Conservation (phyloP, 2,797 vertebrate species). For the Morus bassanus region DNA sequence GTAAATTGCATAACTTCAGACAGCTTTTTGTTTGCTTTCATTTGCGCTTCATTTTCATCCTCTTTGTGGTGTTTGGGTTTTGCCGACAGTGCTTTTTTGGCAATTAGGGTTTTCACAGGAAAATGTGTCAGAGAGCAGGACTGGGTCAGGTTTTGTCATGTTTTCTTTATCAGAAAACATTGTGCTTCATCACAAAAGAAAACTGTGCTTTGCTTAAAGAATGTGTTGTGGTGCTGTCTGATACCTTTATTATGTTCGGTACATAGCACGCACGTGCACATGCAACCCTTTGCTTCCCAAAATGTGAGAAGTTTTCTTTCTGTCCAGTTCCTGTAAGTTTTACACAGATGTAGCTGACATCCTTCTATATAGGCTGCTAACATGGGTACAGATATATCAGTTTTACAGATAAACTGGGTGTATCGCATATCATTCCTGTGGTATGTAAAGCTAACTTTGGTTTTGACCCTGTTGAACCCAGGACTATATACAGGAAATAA, state of each 20-base stretch:
- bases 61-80: neutral
- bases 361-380: neutral
- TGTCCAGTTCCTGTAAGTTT: neutral
- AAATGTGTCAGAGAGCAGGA: neutral
- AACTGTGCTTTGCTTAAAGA: neutral
- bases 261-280: neutral
- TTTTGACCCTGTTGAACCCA: neutral
- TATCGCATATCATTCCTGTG: accelerated
- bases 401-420: neutral
- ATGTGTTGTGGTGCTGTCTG: accelerated
- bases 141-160: neutral
- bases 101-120: neutral
- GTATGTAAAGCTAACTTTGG: neutral
- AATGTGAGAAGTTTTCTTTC: neutral
- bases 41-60: neutral
- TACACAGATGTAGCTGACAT: neutral
- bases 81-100: neutral
- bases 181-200: no score
- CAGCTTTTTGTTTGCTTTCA: neutral
- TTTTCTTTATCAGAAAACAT: neutral
- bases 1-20: neutral
- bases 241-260: neutral
- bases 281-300: neutral
- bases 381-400: accelerated
- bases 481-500: neutral